Evolutionary conservation across 2,113 vertebrate genomes (phyloP).

Genomic region (Carlito syrichta): DNA sequence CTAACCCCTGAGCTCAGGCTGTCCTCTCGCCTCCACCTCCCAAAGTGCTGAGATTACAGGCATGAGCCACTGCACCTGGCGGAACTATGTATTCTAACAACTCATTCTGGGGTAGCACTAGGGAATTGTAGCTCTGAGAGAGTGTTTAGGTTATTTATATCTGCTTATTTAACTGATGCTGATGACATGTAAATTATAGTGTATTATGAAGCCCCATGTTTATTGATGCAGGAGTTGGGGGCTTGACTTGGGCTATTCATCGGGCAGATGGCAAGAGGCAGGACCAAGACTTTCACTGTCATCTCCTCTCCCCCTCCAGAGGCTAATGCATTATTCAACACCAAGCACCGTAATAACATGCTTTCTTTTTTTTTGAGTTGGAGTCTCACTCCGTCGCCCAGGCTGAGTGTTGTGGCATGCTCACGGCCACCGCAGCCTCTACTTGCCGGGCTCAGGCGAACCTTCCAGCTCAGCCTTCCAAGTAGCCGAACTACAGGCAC

Average conservation of each 20-base stretch:
- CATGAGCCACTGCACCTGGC: no score
- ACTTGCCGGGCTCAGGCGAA: no score
- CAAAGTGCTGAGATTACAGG: no score
- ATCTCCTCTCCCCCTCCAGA: not conserved
- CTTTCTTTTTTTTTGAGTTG: no score
- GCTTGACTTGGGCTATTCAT: not conserved
- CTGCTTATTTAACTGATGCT: not conserved
- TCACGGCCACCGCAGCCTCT: no score
- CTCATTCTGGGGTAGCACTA: not conserved
- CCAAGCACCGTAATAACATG: not conserved
- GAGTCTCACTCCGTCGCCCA: no score
- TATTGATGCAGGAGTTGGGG: not conserved
- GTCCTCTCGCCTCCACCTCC: no score
- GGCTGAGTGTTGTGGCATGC: no score
- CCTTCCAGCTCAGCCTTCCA: no score
- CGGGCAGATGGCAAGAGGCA: not conserved
- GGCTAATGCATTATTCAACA: not conserved
- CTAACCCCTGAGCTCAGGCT: no score
- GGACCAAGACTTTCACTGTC: not conserved
- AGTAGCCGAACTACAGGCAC: no score
- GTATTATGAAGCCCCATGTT: not conserved
- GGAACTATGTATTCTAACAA: not conserved
- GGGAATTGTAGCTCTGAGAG: not conserved
- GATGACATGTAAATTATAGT: not conserved
- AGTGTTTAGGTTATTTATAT: not conserved